Percentiles rank a stretch among this genome's conserved stretches.
These are phyloP conservation scores for Hermaeophaga mercurialis DNA, from an alignment of 2,888 invertebrate genomes.

Conservation along the genomic window DNA sequence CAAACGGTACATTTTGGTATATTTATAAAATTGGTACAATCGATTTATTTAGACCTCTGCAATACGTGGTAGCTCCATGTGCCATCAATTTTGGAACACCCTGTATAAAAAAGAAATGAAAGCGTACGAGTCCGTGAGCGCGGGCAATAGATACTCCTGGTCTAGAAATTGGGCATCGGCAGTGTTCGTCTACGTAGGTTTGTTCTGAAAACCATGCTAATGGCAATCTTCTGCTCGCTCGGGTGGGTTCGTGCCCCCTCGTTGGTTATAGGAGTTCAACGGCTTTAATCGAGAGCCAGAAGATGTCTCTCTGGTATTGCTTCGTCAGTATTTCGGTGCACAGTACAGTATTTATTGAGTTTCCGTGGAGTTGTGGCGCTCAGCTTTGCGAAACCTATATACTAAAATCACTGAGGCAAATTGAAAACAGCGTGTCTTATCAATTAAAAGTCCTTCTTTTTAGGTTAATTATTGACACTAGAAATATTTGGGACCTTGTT, in stretches of 20 bases:
- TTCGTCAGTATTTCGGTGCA: conserved; percentile 24
- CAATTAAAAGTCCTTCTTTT: conserved; percentile 18
- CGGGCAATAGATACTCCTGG: not conserved
- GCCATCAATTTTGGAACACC: too few relatives aligned
- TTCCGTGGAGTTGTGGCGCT: conserved; percentile 28
- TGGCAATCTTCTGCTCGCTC: conserved; percentile 18
- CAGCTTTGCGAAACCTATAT: conserved; percentile 20
- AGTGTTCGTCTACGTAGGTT: conserved; percentile 11
- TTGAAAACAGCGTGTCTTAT: conserved; percentile 29
- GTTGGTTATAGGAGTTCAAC: conserved; percentile 20
- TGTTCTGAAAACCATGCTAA: conserved; percentile 16
- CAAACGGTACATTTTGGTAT: too few relatives aligned
- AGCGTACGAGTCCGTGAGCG: not conserved
- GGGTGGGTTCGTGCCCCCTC: conserved; percentile 15
- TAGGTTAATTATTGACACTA: conserved; percentile 16
- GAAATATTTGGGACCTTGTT: not conserved
- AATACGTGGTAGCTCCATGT: too few relatives aligned
- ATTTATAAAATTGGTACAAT: too few relatives aligned
- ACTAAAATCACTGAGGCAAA: conserved; percentile 29
- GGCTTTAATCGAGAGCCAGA: conserved; percentile 21
- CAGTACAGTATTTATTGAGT: conserved; percentile 33
- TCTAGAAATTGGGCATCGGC: conserved; percentile 10
- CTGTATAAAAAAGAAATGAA: too few relatives aligned
- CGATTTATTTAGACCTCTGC: too few relatives aligned
- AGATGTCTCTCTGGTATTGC: conserved; percentile 33